A percentile compares a stretch with the other conserved stretches of the same genome.
Evolutionary conservation across 2,113 vertebrate genomes (phyloP).

Genomic region (Serilophus lunatus): DNA sequence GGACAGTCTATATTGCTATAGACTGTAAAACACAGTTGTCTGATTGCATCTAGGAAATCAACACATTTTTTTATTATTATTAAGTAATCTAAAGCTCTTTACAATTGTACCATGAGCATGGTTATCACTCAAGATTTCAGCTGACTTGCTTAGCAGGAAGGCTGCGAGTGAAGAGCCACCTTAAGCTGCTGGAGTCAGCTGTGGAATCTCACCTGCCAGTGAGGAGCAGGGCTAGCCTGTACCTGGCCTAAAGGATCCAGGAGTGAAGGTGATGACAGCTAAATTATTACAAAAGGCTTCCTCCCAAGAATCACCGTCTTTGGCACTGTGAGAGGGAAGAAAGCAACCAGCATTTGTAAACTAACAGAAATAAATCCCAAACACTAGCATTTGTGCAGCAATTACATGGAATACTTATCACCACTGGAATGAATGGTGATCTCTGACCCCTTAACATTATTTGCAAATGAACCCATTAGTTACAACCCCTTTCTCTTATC

Average conservation of each 20-base stretch:
- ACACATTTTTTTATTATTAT: background rate
- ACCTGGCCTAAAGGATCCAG: background rate
- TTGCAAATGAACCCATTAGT: constrained; percentile 24
- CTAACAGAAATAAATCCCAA: constrained; percentile 50
- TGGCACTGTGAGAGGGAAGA: background rate
- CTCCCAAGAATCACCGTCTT: background rate
- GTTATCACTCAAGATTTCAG: background rate
- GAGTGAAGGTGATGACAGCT: constrained; percentile 32
- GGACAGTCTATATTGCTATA: background rate
- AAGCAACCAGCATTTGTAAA: background rate
- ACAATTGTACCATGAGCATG: background rate
- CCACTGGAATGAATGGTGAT: background rate
- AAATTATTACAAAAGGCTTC: constrained; percentile 18
- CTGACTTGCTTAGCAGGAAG: background rate
- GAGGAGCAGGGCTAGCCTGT: background rate
- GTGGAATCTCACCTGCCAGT: constrained; percentile 8
- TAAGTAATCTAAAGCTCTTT: background rate
- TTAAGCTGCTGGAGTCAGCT: constrained; percentile 15
- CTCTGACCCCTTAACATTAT: constrained; percentile 6
- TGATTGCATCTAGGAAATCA: background rate
- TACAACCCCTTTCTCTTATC: constrained; percentile 17
- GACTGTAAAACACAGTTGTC: background rate
- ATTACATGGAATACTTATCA: constrained; percentile 30
- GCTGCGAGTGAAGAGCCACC: background rate
- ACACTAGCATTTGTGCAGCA: constrained; percentile 7